phyloP scores from a whole-genome alignment of 2,113 vertebrate species.

The Sceloporus undulatus region DNA sequence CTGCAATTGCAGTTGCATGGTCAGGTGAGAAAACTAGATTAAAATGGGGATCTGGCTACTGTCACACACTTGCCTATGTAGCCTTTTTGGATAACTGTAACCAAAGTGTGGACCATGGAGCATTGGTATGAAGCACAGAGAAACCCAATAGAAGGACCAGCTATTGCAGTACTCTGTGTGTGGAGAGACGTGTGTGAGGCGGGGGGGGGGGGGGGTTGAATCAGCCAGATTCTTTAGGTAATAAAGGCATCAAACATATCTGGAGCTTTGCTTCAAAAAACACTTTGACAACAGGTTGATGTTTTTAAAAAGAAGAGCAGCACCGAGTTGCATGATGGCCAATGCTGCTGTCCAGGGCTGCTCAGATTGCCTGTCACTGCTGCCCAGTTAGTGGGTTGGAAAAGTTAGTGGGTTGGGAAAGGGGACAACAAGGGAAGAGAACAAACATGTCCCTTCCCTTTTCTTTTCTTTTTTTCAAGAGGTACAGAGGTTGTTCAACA shows the following conservation, averaged over 20 bases:
- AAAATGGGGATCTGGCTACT: background rate
- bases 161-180: too few relatives aligned
- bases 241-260: background rate
- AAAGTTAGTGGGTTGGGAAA: too few relatives aligned
- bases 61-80: background rate
- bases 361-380: background rate
- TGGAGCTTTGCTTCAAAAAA: background rate
- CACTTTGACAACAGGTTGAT: background rate
- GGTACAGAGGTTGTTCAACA: too few relatives aligned
- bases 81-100: background rate
- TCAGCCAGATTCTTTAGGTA: background rate
- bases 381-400: too few relatives aligned
- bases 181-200: too few relatives aligned
- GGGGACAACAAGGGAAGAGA: too few relatives aligned
- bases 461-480: too few relatives aligned
- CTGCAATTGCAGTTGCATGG: background rate
- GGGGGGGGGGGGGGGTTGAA: too few relatives aligned
- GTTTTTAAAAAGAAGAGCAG: background rate
- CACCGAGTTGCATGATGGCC: background rate
- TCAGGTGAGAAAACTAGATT: background rate
- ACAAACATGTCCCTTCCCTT: too few relatives aligned
- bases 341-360: background rate
- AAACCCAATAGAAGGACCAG: background rate
- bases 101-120: background rate
- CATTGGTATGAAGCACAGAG: background rate